A percentile compares a stretch with the other conserved stretches of the same genome.
Conservation (phyloP, 2,113 vertebrate species). For the Capreolus pygargus region DNA sequence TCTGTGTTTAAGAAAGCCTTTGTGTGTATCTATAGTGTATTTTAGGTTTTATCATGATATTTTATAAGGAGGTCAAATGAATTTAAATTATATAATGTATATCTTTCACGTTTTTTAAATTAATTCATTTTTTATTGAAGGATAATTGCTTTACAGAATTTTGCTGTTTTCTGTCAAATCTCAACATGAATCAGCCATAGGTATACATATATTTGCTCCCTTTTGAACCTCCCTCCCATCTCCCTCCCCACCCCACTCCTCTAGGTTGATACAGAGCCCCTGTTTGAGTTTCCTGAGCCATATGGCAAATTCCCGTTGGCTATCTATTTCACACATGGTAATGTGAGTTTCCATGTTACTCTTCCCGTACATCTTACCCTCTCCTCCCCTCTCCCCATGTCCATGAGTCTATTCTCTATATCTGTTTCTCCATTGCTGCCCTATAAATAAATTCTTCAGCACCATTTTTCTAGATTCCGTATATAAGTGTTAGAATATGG, state of each 20-base stretch:
- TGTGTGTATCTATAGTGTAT: neutral
- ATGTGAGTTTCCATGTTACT: neutral
- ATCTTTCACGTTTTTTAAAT: neutral
- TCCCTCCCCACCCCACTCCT: neutral
- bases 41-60: neutral
- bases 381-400: neutral
- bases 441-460: neutral
- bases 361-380: neutral
- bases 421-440: neutral
- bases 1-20: neutral
- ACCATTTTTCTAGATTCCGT: neutral
- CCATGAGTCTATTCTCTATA: neutral
- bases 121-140: neutral
- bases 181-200: neutral
- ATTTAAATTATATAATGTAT: neutral
- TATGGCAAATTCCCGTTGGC: neutral
- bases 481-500: neutral
- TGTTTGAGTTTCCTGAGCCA: neutral
- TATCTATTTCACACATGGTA: accelerated
- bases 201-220: neutral
- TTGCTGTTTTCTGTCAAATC: neutral
- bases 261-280: neutral
- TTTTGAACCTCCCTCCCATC: neutral
- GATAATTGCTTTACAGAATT: neutral
- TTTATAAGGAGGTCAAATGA: neutral